phyloP scores from a whole-genome alignment of 2,113 vertebrate species.

The Fulica atra region DNA sequence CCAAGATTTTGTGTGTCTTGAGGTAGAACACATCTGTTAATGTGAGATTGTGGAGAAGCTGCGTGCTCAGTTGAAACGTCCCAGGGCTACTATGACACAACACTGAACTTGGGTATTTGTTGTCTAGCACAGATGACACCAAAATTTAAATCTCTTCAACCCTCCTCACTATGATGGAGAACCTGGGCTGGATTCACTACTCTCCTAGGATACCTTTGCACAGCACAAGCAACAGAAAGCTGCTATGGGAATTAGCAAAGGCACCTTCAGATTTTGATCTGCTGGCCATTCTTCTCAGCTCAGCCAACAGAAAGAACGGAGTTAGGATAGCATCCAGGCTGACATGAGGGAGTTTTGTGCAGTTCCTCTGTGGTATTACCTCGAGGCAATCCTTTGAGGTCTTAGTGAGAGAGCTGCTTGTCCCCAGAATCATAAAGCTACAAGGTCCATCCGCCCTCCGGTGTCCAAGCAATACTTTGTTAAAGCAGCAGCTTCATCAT shows the following conservation, averaged over 20 bases:
- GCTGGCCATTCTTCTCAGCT: not conserved
- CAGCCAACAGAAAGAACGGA: not conserved
- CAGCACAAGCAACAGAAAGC: not conserved
- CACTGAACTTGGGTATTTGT: not conserved
- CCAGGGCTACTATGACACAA: not conserved
- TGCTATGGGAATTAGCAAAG: not conserved
- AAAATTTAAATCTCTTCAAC: not conserved
- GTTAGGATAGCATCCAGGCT: not conserved
- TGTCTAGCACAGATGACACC: not conserved
- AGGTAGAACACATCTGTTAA: not conserved
- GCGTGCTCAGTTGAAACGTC: not conserved
- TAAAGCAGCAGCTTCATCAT: not conserved
- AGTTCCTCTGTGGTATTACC: too few species aligned
- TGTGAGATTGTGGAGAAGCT: not conserved
- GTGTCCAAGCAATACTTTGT: not conserved
- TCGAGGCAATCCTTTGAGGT: not conserved
- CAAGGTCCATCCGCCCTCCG: not conserved
- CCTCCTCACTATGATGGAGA: not conserved
- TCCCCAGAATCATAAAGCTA: not conserved
- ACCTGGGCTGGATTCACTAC: not conserved
- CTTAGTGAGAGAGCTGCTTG: not conserved
- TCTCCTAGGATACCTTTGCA: not conserved
- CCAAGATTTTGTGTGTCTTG: not conserved
- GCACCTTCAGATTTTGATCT: not conserved
- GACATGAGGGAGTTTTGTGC: not conserved